Percentiles rank a stretch among this genome's conserved stretches.
Conservation (phyloP, 2,113 vertebrate genomes). For the Callaeas wilsoni region DNA sequence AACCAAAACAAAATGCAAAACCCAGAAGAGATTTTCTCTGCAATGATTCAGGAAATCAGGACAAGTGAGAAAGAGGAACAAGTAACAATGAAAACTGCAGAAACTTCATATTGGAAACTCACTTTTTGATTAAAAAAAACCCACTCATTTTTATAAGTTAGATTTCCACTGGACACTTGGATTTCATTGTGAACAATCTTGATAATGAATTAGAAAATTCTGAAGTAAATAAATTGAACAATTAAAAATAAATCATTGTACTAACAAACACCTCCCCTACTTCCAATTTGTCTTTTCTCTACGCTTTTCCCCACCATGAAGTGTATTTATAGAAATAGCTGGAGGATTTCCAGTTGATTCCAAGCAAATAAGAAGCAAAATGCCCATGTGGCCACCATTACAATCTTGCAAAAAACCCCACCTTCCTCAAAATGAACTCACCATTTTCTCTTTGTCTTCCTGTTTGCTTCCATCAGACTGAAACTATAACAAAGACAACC, state of each 20-base stretch:
- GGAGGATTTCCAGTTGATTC: not conserved
- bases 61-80: not conserved
- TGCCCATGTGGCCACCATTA: not conserved
- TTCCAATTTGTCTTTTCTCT: not conserved
- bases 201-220: not conserved
- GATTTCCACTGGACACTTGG: not conserved
- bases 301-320: not conserved
- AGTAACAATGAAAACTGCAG: not conserved
- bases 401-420: not conserved
- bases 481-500: slow-evolving; percentile 67
- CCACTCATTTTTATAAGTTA: not conserved
- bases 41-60: not conserved
- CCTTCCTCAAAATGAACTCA: slow-evolving; percentile 56
- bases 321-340: not conserved
- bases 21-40: not conserved
- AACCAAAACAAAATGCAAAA: not conserved
- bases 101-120: not conserved
- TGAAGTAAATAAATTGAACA: not conserved
- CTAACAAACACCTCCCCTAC: not conserved
- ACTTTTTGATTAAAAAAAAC: not conserved
- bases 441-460: slow-evolving; percentile 84
- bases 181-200: not conserved
- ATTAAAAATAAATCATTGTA: not conserved
- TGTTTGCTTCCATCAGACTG: slow-evolving; percentile 79
- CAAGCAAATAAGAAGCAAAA: not conserved